These are phyloP conservation scores for Eriocheir sinensis DNA, from an alignment of 1,140 invertebrate species.

Conservation along the genomic window DNA sequence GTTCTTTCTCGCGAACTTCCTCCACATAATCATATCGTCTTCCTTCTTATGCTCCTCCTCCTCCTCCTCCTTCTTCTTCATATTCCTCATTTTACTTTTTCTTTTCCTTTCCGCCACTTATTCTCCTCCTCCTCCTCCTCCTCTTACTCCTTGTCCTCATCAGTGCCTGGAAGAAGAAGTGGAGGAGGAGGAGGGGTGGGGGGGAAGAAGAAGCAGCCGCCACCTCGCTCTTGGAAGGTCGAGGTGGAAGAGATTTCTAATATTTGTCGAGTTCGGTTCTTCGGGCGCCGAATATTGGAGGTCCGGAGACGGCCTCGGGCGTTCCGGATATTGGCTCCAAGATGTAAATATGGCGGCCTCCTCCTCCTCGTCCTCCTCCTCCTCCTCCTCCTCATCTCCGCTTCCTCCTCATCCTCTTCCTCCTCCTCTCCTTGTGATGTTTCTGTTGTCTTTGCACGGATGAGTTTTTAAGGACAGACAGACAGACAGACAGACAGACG, in stretches of 20 bases:
- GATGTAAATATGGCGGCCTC: constrained; percentile 3
- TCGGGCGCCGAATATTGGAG: neutral
- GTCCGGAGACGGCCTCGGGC: neutral
- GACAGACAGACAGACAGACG: no score
- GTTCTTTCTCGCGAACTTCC: neutral
- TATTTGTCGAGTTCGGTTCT: constrained; percentile 24
- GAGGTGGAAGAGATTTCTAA: constrained; percentile 4
- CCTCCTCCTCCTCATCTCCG: neutral
- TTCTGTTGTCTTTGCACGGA: neutral
- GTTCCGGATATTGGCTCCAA: constrained; percentile 11
- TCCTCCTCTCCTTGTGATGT: neutral
- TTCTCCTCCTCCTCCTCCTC: neutral
- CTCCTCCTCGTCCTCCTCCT: constrained; percentile 12
- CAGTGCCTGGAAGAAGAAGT: neutral
- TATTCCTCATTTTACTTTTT: constrained; percentile 28
- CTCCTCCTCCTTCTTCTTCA: constrained; percentile 26
- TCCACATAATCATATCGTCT: neutral
- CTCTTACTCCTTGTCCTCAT: neutral
- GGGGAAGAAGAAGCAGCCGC: neutral
- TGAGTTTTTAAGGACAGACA: neutral
- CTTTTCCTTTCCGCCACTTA: neutral
- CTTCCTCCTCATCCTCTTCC: neutral
- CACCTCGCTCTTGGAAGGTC: neutral
- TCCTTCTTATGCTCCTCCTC: neutral
- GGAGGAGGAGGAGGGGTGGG: no score